These are phyloP conservation scores for Drosophila sturtevanti DNA, from an alignment of 1,140 invertebrate genomes.

Conservation along the genomic window DNA sequence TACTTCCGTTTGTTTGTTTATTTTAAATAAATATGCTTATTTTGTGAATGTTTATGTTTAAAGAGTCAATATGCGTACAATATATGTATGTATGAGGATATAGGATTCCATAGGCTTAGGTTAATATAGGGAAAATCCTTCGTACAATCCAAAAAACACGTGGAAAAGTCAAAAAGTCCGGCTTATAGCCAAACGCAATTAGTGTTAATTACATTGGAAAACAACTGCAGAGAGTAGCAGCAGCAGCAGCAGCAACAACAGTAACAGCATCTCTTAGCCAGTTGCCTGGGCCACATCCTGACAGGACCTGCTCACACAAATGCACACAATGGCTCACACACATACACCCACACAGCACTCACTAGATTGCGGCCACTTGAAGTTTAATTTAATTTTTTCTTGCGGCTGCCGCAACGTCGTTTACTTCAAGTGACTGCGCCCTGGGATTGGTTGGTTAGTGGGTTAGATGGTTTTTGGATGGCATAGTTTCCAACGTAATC, in stretches of 20 bases:
- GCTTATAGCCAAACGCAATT: conserved; percentile 75
- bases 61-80: conserved; percentile 67
- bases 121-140: conserved; percentile 68
- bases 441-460: conserved; percentile 69
- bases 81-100: conserved; percentile 45
- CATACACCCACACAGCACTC: conserved; percentile 6
- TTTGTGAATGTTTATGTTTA: conserved; percentile 34
- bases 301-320: conserved; percentile 19
- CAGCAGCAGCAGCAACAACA: background rate
- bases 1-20: conserved; percentile 53
- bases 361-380: conserved; percentile 70
- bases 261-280: conserved; percentile 19
- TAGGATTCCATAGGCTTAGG: conserved; percentile 13
- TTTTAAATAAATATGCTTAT: conserved; percentile 39
- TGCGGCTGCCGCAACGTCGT: conserved; percentile 68
- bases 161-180: conserved; percentile 76
- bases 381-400: conserved; percentile 77
- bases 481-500: conserved; percentile 61
- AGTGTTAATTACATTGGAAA: conserved; percentile 69
- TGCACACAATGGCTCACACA: conserved; percentile 18
- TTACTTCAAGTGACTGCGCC: conserved; percentile 62
- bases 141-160: conserved; percentile 66
- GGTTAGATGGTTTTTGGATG: conserved; percentile 27
- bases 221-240: conserved; percentile 31
- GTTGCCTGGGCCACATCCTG: background rate